A percentile compares a stretch with the other conserved stretches of the same genome.
phyloP scores from a whole-genome alignment of 1,140 invertebrate species.

The Nebria ingens region DNA sequence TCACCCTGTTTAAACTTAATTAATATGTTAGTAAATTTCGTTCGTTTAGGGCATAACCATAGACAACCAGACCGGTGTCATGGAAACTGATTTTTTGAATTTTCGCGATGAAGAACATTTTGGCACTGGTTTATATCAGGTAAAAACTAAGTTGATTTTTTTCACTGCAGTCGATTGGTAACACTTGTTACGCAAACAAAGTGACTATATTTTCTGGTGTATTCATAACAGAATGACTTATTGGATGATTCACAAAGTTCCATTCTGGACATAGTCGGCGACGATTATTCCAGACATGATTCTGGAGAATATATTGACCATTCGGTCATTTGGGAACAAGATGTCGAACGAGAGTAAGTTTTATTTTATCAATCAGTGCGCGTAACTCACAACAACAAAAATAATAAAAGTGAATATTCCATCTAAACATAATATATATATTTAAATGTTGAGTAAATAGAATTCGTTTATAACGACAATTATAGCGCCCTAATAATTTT shows the following conservation, averaged over 20 bases:
- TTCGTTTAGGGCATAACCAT: neutral
- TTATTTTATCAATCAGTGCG: no score
- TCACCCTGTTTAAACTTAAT: no score
- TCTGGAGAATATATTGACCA: neutral
- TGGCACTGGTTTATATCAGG: neutral
- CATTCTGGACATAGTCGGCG: neutral
- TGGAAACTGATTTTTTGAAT: conserved; percentile 3
- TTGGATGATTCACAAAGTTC: conserved; percentile 8
- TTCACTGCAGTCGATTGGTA: neutral
- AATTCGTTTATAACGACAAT: no score
- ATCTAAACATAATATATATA: neutral
- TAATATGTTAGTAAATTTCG: no score
- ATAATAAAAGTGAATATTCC: no score
- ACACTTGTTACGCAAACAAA: neutral
- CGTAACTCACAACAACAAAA: no score
- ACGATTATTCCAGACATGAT: neutral
- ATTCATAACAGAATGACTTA: neutral
- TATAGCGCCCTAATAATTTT: no score
- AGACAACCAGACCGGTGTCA: neutral
- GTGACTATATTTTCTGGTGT: neutral
- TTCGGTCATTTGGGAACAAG: conserved; percentile 4
- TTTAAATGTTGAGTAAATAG: neutral
- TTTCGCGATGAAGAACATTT: conserved; percentile 2
- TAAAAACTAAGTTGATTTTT: neutral
- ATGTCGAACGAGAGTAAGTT: conserved; percentile 1